These are phyloP conservation scores for Pimpla rufipes DNA, from an alignment of 2,888 invertebrate species.

Conservation along the genomic window DNA sequence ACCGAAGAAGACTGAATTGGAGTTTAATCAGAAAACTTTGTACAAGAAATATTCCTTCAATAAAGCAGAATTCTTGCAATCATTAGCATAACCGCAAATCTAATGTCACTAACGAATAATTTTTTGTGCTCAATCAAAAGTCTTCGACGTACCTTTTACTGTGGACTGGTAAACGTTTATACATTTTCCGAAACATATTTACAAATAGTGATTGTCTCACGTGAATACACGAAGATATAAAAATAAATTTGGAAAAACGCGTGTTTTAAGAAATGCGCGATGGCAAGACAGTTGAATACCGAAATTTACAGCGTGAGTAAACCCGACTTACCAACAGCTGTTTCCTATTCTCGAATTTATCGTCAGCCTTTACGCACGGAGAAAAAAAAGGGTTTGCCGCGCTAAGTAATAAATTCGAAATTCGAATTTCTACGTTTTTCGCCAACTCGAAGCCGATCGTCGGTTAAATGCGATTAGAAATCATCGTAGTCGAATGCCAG, in stretches of 20 bases:
- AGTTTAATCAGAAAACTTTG: not conserved
- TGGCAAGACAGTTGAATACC: constrained; percentile 17
- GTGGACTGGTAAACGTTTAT: constrained; percentile 26
- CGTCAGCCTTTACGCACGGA: no score
- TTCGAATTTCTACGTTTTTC: not conserved
- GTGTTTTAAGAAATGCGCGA: not conserved
- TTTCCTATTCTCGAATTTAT: not conserved
- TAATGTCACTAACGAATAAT: not conserved
- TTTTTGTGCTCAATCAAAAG: not conserved
- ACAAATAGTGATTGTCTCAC: not conserved
- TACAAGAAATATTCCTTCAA: no score
- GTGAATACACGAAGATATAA: constrained; percentile 11
- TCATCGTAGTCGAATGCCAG: not conserved
- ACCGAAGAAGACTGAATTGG: not conserved
- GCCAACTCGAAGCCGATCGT: not conserved
- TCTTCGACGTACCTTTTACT: constrained; percentile 52
- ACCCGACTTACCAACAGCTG: not conserved
- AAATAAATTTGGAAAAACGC: constrained; percentile 46
- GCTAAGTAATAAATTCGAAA: no score
- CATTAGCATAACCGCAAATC: constrained; percentile 19
- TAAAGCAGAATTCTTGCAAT: not conserved
- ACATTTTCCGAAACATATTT: constrained; percentile 65
- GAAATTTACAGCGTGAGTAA: not conserved
- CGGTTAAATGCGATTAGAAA: not conserved
- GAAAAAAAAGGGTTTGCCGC: no score